Evolutionary conservation across 1,140 invertebrate genomes (phyloP).

Genomic region (Physella acuta): DNA sequence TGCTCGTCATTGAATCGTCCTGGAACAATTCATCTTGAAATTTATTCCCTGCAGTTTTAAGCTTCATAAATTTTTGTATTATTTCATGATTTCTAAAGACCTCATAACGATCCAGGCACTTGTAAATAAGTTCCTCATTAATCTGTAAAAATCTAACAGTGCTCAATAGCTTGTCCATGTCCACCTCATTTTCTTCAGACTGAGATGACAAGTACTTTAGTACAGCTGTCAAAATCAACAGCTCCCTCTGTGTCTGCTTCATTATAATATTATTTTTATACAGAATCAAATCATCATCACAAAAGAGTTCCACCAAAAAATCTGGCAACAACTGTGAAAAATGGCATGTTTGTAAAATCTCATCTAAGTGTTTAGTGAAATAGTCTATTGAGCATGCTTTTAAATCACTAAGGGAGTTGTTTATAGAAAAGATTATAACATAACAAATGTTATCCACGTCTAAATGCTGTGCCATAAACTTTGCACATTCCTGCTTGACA

Average conservation of each 20-base stretch:
- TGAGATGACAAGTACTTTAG: not conserved
- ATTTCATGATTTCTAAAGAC: not conserved
- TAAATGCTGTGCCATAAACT: conserved; percentile 4
- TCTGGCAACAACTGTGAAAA: conserved; percentile 3
- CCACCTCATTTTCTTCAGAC: not conserved
- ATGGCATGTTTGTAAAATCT: not conserved
- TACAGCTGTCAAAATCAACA: conserved; percentile 4
- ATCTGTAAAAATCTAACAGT: not conserved
- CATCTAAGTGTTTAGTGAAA: not conserved
- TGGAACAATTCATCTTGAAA: not conserved
- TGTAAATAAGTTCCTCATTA: not conserved
- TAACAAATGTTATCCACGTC: conserved; percentile 16
- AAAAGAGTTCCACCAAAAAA: conserved; percentile 1
- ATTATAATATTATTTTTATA: not conserved
- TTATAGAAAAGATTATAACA: not conserved
- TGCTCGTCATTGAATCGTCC: not conserved
- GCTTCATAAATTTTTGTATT: not conserved
- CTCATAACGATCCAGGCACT: conserved; percentile 1
- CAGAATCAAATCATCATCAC: conserved; percentile 13
- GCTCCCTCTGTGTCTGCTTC: not conserved
- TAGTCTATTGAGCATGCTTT: not conserved
- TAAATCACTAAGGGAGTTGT: conserved; percentile 1
- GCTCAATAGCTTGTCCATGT: not conserved
- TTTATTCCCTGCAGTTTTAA: not conserved
- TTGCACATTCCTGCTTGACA: conserved; percentile 7